phyloP scores from a whole-genome alignment of 2,888 invertebrate species.

The Leucania comma region DNA sequence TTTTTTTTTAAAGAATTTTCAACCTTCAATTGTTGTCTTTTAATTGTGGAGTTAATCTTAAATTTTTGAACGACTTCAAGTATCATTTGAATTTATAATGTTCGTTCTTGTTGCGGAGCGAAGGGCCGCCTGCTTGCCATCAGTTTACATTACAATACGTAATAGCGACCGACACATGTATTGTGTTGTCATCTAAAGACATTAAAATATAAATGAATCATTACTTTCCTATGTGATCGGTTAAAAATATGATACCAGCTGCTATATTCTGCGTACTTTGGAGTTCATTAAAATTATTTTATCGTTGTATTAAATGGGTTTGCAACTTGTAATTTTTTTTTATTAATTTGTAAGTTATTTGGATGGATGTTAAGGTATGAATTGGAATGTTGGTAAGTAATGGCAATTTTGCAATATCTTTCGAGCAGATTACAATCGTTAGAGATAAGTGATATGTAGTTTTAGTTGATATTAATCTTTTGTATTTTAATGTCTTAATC shows the following conservation, averaged over 20 bases:
- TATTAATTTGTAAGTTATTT: not conserved
- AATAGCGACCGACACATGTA: slow-evolving; percentile 39
- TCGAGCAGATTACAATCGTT: not conserved
- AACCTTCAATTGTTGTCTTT: slow-evolving; percentile 71
- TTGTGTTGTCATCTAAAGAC: slow-evolving; percentile 24
- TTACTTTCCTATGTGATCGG: slow-evolving; percentile 33
- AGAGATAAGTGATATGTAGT: not conserved
- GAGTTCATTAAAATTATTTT: slow-evolving; percentile 34
- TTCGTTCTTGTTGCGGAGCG: slow-evolving; percentile 30
- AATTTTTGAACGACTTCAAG: slow-evolving; percentile 62
- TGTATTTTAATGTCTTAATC: slow-evolving; percentile 3
- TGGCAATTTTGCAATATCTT: not conserved
- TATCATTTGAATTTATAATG: slow-evolving; percentile 67
- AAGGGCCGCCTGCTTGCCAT: slow-evolving; percentile 7
- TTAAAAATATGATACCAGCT: slow-evolving; percentile 44
- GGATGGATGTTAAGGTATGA: not conserved
- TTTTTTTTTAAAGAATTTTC: slow-evolving; percentile 61
- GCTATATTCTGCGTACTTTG: slow-evolving; percentile 18
- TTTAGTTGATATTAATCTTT: not conserved
- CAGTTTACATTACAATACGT: slow-evolving; percentile 56
- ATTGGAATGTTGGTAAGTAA: slow-evolving; percentile 12
- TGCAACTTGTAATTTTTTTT: slow-evolving; percentile 18
- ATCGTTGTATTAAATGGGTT: slow-evolving; percentile 6
- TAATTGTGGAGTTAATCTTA: slow-evolving; percentile 72
- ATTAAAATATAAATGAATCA: slow-evolving; percentile 55